Base-by-base conservation (phyloP, 1,140 invertebrate genomes). In the Telenomus remus region DNA sequence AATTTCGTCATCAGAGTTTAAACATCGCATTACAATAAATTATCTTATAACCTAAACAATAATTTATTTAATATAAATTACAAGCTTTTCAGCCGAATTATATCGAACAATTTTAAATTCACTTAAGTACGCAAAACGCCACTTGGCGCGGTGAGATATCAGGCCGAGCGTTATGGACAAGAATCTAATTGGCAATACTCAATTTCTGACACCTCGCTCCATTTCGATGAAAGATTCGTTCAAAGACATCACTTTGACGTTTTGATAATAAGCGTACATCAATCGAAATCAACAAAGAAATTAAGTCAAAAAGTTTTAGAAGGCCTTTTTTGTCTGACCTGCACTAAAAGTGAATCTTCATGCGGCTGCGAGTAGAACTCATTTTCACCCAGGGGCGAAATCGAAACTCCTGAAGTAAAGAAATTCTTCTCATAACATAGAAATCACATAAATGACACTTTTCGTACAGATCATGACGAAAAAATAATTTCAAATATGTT, bases 201-300 rank as follows among this genome's bases (percentile, higher is more conserved):
- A 19, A 64, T 68, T 56, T 74, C 71, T 74, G 70, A 71, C 53
- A 33, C 57, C 70, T 78, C 76, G 48, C 55, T 74, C 49, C 57
- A n/a, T n/a, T n/a, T n/a, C n/a, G n/a, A n/a, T n/a, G n/a, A n/a
- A n/a, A 57, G 42, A 53, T 66, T 43, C 66, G 56, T 65, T 50
- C 61, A 56, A 69, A 74, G 70, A 74, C 74, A 78, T 71, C 70
- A 68, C 66, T 53, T 74, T 78, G 65, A 78, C 66, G 19, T 27
- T n/a, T n/a, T 27, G 50, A 78, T 65, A 73, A 49, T 78, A 78
- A 77, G 75, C 76, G 76, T 78, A 78, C 74, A 78, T 71, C 72
- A 77, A 77, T 73, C 46, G 69, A 77, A 77, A 68, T 61, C 68
- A 77, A 77, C 75, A 69, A 69, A 64, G 64, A 72, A 64, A 77